phyloP scores from a whole-genome alignment of 2,797 vertebrate species.

The Oreortyx pictus region DNA sequence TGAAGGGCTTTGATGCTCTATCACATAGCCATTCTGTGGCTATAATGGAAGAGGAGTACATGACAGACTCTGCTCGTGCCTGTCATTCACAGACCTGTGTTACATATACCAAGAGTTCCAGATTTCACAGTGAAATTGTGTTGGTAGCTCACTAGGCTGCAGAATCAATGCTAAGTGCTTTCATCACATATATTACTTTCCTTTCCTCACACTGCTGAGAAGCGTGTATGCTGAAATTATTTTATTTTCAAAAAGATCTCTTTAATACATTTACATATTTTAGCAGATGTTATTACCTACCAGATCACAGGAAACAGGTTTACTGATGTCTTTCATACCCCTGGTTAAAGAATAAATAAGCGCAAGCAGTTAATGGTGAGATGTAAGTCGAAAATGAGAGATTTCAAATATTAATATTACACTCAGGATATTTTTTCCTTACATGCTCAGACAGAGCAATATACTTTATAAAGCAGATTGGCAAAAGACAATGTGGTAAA shows the following conservation, averaged over 20 bases:
- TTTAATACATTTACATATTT: conserved; percentile 16
- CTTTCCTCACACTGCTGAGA: background rate
- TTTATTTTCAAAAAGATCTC: background rate
- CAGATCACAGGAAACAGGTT: background rate
- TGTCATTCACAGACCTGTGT: conserved; percentile 49
- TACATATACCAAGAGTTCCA: conserved; percentile 8
- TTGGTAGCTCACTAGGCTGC: background rate
- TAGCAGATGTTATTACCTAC: background rate
- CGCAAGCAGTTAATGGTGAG: background rate
- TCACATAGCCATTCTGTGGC: conserved; percentile 28
- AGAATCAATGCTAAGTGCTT: background rate
- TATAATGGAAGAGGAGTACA: conserved; percentile 58
- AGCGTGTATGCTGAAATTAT: background rate
- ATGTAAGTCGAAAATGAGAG: background rate
- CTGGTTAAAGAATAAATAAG: conserved; percentile 3
- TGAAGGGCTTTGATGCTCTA: conserved; percentile 64
- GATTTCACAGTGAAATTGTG: background rate
- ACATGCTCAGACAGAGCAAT: background rate
- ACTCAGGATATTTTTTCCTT: background rate
- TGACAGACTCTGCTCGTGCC: conserved; percentile 12
- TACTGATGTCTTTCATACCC: background rate
- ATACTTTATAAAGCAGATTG: background rate
- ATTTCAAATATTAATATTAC: background rate
- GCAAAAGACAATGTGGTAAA: background rate
- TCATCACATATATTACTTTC: background rate